Evolutionary conservation across 2,113 vertebrate species (phyloP).

Genomic region (Chascanopsetta lugubris): DNA sequence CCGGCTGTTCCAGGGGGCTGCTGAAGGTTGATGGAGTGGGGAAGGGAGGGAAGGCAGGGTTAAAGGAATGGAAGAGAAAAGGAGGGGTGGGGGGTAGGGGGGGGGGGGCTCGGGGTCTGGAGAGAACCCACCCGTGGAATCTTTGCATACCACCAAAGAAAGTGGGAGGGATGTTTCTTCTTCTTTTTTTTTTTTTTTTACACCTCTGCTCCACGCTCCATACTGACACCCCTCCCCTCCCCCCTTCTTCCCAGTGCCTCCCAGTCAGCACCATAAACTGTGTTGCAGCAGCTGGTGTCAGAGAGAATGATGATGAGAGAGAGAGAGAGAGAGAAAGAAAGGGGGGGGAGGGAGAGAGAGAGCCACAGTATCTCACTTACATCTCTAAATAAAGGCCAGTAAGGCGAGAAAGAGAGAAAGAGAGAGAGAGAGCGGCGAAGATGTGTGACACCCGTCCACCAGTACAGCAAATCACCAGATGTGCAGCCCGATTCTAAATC

Average conservation of each 20-base stretch:
- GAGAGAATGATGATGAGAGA: constrained; percentile 40
- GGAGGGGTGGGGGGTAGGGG: constrained; percentile 52
- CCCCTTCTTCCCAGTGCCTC: constrained; percentile 12
- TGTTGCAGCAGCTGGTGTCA: constrained; percentile 63
- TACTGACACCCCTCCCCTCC: background rate
- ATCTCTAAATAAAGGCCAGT: constrained; percentile 65
- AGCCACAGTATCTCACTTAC: constrained; percentile 61
- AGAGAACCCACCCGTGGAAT: constrained; percentile 67
- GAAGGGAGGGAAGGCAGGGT: background rate
- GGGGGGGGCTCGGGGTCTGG: constrained; percentile 52
- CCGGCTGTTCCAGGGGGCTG: constrained; percentile 30
- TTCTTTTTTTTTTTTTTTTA: constrained; percentile 33
- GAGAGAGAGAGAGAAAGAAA: no score
- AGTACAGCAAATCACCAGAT: constrained; percentile 70
- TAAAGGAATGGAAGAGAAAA: no score
- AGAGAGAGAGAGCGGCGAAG: background rate
- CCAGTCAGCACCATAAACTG: constrained; percentile 64
- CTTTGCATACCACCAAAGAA: constrained; percentile 66
- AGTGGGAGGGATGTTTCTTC: constrained; percentile 67
- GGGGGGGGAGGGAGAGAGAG: constrained; percentile 35
- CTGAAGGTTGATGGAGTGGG: constrained; percentile 51
- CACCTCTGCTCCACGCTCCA: constrained; percentile 46
- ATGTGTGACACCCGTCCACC: constrained; percentile 59
- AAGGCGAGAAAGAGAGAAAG: background rate
- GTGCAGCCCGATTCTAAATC: constrained; percentile 77